phyloP scores from a whole-genome alignment of 2,888 invertebrate genomes.

The Eristalis intricaria region DNA sequence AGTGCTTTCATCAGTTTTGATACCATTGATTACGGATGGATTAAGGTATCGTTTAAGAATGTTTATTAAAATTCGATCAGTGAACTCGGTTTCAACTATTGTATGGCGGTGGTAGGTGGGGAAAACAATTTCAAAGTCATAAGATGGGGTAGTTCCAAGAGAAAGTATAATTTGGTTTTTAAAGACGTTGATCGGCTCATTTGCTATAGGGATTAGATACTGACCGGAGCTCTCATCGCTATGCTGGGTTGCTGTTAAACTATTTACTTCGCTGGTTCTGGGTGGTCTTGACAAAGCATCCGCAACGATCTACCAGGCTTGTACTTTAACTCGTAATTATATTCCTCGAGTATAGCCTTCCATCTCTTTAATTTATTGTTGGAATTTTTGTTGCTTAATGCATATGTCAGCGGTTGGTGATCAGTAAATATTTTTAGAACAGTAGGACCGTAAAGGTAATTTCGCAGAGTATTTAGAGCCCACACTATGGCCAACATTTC shows the following conservation, averaged over 20 bases:
- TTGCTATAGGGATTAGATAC: constrained; percentile 17
- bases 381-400: constrained; percentile 36
- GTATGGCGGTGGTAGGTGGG: constrained; percentile 46
- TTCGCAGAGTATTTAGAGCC: too few species aligned
- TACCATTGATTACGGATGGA: constrained; percentile 33
- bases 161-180: constrained; percentile 2
- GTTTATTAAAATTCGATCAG: constrained; percentile 10
- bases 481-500: too few species aligned
- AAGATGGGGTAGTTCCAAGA: not conserved
- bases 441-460: too few species aligned
- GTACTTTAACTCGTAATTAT: constrained; percentile 45
- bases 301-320: constrained; percentile 52
- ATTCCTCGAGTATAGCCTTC: constrained; percentile 66
- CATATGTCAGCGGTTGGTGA: constrained; percentile 35
- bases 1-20: constrained; percentile 5
- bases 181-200: constrained; percentile 1
- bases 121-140: constrained; percentile 43
- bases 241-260: constrained; percentile 22
- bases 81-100: constrained; percentile 30
- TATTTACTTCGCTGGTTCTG: constrained; percentile 25
- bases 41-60: constrained; percentile 42
- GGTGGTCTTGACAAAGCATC: constrained; percentile 50
- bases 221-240: constrained; percentile 14
- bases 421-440: too few species aligned
- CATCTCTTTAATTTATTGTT: constrained; percentile 48